Evolutionary conservation across 2,113 vertebrate genomes (phyloP), one percentile per base, ranked within the genome.

Genomic region (Microcebus lehilahytsara): DNA sequence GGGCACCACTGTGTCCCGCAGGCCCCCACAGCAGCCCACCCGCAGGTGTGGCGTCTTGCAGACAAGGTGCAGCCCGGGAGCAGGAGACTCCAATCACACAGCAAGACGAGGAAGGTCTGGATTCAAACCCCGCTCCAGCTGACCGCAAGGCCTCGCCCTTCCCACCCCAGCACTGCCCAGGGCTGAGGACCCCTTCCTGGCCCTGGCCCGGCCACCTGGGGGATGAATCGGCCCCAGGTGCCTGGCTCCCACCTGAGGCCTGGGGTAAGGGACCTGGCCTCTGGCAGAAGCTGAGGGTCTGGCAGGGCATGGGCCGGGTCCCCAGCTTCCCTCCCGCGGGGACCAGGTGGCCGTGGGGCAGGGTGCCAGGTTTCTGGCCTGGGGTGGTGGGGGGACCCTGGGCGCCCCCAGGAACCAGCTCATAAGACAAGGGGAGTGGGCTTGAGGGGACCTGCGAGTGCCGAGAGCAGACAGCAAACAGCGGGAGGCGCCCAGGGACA

Each of bases 21-120:
- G 80, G 74, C 56, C 46, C 32, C 62, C 85, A 4, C 1, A 6
- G 11, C 23, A 3, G 62, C 14, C n/a, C 84, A 9, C 0, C 0
- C 1, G 14, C 10, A 56, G n/a, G 30, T 1, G 88, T 40, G 0
- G 0, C 1, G 1, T 8, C 7, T 30, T 49, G 10, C 49, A 27
- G 27, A 10, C 14, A 53, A 11, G 0, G 14, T 6, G 11, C 37
- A 27, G 60, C n/a, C 19, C 2, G 14, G 20, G 32, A 30, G 22
- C 11, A 13, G 25, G 46, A 69, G 62, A 13, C 37, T 34, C 53
- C 27, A 7, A 27, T 20, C 34, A 11, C 81, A 25, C 60, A 6
- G 23, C 62, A 22, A 32, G 60, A 9, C 5, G 1, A 2, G 0
- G 37, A 11, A 25, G 37, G 56, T 11, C 17, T 13, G 8, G 49